A percentile compares a stretch with the other conserved stretches of the same genome.
These are phyloP conservation scores for Turritopsis dohrnii DNA, from an alignment of 30 jellyfish, hydroid and myxozoan species.

Conservation along the genomic window DNA sequence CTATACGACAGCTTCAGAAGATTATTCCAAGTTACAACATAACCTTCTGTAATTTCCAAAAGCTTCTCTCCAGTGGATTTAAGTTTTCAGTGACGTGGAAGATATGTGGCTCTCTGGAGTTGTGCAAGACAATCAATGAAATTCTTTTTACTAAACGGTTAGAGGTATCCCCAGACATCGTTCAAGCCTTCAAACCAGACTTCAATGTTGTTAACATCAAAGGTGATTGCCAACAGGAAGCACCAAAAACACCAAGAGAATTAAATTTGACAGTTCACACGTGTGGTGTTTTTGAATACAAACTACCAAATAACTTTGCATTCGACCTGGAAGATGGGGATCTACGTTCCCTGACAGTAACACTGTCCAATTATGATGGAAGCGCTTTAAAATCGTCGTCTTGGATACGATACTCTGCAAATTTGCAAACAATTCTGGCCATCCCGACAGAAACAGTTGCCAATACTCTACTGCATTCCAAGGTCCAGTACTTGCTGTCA, in stretches of 20 bases:
- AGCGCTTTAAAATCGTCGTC: slow-evolving; percentile 45
- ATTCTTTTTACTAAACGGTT: neutral
- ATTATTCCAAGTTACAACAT: neutral
- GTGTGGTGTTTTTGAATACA: slow-evolving; percentile 59
- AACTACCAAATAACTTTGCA: slow-evolving; percentile 51
- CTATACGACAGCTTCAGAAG: neutral
- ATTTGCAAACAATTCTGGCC: slow-evolving; percentile 46
- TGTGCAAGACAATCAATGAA: neutral
- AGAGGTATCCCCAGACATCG: neutral
- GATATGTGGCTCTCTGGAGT: neutral
- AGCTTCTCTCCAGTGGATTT: neutral
- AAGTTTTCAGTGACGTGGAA: neutral
- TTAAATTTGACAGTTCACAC: slow-evolving; percentile 42
- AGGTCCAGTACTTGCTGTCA: neutral
- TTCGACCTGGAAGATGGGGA: slow-evolving; percentile 41
- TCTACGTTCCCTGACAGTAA: slow-evolving; percentile 33
- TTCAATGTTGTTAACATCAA: neutral
- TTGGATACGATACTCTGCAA: slow-evolving; percentile 60
- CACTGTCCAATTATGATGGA: slow-evolving; percentile 40
- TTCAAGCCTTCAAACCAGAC: neutral
- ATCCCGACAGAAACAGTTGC: slow-evolving; percentile 48
- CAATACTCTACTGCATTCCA: slow-evolving; percentile 24
- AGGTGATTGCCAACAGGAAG: slow-evolving; percentile 27
- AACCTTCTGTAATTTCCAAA: neutral
- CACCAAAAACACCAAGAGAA: slow-evolving; percentile 33